Conservation (phyloP, 1,140 invertebrate genomes). For the Nomia melanderi region DNA sequence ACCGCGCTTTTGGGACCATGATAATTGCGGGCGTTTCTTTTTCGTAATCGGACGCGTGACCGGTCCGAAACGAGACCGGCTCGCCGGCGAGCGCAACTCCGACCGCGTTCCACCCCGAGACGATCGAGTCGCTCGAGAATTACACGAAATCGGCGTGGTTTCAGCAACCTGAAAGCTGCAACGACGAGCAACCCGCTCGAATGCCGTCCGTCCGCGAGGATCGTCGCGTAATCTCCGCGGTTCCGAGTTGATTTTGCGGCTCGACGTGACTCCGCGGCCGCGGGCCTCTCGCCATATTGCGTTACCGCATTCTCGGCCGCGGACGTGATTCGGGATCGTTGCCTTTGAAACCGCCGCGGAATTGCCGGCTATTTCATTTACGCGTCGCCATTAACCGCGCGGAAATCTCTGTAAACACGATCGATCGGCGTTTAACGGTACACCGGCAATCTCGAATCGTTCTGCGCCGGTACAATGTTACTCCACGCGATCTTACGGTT, state of each 20-base stretch:
- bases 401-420: not conserved
- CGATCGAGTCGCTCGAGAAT: not conserved
- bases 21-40: slow-evolving; percentile 36
- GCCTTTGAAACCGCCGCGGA: not conserved
- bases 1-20: not conserved
- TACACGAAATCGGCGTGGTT: not conserved
- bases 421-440: no score
- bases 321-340: slow-evolving; percentile 16
- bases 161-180: not conserved
- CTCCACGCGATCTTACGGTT: no score
- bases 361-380: slow-evolving; percentile 20
- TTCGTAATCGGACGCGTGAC: slow-evolving; percentile 46
- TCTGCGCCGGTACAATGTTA: no score
- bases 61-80: slow-evolving; percentile 12
- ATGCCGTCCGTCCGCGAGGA: not conserved
- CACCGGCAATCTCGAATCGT: no score
- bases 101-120: not conserved
- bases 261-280: no score
- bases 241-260: not conserved
- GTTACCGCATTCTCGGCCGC: not conserved
- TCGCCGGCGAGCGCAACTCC: slow-evolving; percentile 1
- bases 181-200: not conserved
- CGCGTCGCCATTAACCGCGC: not conserved
- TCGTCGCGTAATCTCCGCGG: not conserved
- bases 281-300: not conserved